Conservation (phyloP, 2,797 vertebrate species). For the Pangasius krempfi region DNA sequence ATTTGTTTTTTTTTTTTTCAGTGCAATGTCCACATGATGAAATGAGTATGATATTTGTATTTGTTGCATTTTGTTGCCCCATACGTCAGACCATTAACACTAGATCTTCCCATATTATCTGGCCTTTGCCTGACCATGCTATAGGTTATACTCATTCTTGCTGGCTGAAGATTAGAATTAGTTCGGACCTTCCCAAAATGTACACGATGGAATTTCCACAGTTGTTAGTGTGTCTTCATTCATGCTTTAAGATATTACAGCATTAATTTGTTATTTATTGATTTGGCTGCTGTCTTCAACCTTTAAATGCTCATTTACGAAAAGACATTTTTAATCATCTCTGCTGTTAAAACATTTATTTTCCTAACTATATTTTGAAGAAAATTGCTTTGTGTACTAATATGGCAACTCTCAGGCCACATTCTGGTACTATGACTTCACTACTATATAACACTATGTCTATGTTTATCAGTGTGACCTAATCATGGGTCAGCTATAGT, state of each 20-base stretch:
- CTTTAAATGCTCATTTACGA: not conserved
- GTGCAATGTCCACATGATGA: not conserved
- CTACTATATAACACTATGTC: not conserved
- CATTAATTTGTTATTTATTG: conserved; percentile 16
- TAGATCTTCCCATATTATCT: not conserved
- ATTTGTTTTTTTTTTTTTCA: not conserved
- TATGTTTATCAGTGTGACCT: not conserved
- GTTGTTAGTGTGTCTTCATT: not conserved
- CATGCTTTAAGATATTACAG: not conserved
- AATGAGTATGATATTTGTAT: not conserved
- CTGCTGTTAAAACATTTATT: conserved; percentile 24
- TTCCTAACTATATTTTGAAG: not conserved
- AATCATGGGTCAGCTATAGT: not conserved
- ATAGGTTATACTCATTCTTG: not conserved
- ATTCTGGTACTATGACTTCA: conserved; percentile 5
- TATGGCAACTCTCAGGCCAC: not conserved
- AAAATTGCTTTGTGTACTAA: not conserved
- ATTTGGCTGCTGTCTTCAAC: not conserved
- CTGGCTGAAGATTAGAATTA: not conserved
- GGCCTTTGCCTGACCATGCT: not conserved
- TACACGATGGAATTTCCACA: not conserved
- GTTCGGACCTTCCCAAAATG: not conserved
- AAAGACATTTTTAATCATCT: not conserved
- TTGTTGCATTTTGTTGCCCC: not conserved
- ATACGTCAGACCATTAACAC: not conserved